These are phyloP conservation scores for Odontamblyopus lacepedii DNA, from an alignment of 2,797 vertebrate species.

Conservation along the genomic window DNA sequence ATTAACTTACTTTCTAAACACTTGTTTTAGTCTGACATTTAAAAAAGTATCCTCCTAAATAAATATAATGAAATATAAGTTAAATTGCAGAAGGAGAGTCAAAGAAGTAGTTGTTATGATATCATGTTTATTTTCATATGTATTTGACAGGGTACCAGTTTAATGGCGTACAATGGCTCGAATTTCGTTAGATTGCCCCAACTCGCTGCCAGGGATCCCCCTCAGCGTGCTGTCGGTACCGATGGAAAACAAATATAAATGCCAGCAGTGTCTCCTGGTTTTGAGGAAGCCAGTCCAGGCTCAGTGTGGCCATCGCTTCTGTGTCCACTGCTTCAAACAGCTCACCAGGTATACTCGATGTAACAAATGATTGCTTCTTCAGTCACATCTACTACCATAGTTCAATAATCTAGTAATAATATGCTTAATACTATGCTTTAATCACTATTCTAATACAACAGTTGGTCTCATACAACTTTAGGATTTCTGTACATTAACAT, in stretches of 20 bases:
- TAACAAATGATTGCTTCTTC: background rate
- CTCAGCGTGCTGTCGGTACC: constrained; percentile 88
- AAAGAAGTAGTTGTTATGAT: background rate
- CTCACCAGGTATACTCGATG: constrained; percentile 86
- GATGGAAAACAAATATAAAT: constrained; percentile 94
- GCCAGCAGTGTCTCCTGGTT: constrained; percentile 90
- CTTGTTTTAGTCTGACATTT: too few relatives aligned
- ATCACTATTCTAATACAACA: background rate
- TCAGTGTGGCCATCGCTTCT: constrained; percentile 96
- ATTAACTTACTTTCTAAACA: background rate
- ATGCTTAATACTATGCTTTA: background rate
- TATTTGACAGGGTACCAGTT: constrained; percentile 39
- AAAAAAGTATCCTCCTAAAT: background rate
- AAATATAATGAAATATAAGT: background rate
- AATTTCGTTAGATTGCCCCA: constrained; percentile 79
- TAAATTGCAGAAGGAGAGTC: background rate
- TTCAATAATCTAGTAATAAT: background rate
- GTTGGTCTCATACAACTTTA: too few relatives aligned
- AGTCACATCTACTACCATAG: background rate
- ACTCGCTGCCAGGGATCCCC: constrained; percentile 87
- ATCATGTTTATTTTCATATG: background rate
- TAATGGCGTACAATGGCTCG: constrained; percentile 84
- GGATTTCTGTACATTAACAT: background rate
- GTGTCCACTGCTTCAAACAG: constrained; percentile 87
- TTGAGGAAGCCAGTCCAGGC: constrained; percentile 92